Evolutionary conservation across 2,113 vertebrate species (phyloP), one percentile per base, ranked within the genome.

Genomic region (Oreochromis spilurus): DNA sequence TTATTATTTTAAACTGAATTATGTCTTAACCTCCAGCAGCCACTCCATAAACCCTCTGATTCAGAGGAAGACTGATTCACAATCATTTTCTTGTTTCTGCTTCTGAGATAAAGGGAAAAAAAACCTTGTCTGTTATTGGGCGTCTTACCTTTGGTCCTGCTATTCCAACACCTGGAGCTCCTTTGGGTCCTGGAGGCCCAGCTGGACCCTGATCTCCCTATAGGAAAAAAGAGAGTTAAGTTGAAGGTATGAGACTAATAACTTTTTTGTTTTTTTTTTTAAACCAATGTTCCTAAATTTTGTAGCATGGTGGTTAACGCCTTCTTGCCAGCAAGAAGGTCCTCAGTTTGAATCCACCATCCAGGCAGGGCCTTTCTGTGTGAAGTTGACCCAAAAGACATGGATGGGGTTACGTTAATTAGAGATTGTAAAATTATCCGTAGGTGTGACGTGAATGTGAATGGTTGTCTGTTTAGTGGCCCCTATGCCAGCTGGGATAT

Each of bases 171-270:
- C 96, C 96, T 77, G 88, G 19, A 72, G 86, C 24, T 60, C 97
- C 97, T 95, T 96, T 95, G n/a, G 92, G 92, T 17, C 97, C 97
- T 75, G 91, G 4, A 21, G 94, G 86, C 34, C 97, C 97, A 5
- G 29, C 34, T 40, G 85, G 90, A 9, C 97, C 97, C 62, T 89
- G 94, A 57, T 89, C 90, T 4, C 97, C 97, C 96, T 97, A 31
- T 13, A 13, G 36, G 0, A 72, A 72, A 48, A 58, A 13, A 82
- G 36, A 8, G 0, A 67, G 6, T 57, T 48, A 0, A 9, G 8
- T 65, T 50, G 43, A 77, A 50, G 6, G 9, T 29, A 45, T 48
- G 67, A 29, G 21, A 45, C 31, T 4, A 36, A 62, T 36, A 60
- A 34, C 29, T 31, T 60, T 24, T 24, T 24, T 24, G 3, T 9